Percentiles rank a stretch among this genome's conserved stretches.
Conservation (phyloP, 1,140 invertebrate genomes). For the Epicauta chinensis region DNA sequence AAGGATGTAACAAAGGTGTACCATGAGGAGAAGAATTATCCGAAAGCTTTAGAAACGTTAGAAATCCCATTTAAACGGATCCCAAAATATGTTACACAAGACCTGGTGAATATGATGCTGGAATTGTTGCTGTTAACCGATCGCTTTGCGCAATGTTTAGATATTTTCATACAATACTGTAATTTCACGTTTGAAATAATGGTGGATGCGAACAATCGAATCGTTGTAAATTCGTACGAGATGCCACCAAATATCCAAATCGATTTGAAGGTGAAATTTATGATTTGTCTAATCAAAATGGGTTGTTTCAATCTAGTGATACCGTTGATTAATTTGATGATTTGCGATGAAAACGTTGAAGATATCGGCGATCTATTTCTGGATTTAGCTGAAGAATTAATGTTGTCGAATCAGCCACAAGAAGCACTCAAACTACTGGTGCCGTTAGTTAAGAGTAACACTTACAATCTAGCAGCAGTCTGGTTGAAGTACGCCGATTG, state of each 20-base stretch:
- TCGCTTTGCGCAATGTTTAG: conserved; percentile 62
- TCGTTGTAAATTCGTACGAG: conserved; percentile 48
- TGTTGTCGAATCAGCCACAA: conserved; percentile 63
- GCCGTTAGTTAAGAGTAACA: conserved; percentile 58
- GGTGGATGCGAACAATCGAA: conserved; percentile 28
- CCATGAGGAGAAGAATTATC: conserved; percentile 65
- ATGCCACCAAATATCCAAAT: conserved; percentile 70
- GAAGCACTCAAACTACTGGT: conserved; percentile 53
- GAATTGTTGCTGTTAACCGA: conserved; percentile 72
- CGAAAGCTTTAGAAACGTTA: conserved; percentile 70
- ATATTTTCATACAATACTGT: conserved; percentile 59
- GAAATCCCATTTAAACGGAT: conserved; percentile 67
- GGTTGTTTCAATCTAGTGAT: conserved; percentile 57
- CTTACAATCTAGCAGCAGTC: conserved; percentile 73
- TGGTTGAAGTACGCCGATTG: conserved; percentile 90
- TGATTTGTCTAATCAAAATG: conserved; percentile 73
- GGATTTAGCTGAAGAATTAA: conserved; percentile 85
- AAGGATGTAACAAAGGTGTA: conserved; percentile 69
- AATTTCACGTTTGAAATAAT: conserved; percentile 55
- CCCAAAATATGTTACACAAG: conserved; percentile 55
- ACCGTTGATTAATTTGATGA: conserved; percentile 52
- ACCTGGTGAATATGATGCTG: conserved; percentile 78
- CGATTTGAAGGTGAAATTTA: conserved; percentile 78
- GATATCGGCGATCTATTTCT: conserved; percentile 81
- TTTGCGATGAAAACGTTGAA: conserved; percentile 62